Conservation (phyloP, 2,888 invertebrate species). For the Pollenia griseotomentosa region DNA sequence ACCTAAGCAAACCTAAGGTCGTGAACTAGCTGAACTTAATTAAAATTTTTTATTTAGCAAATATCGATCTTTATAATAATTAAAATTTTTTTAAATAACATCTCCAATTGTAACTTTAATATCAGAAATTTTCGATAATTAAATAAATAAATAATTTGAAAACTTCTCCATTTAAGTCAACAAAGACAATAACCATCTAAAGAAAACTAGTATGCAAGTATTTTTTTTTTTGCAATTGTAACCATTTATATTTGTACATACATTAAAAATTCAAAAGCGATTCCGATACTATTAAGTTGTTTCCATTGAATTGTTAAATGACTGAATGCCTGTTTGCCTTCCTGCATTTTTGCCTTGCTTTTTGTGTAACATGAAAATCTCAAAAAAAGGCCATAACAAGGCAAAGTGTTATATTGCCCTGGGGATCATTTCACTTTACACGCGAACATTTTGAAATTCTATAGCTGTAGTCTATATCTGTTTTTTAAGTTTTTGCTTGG, state of each 20-base stretch:
- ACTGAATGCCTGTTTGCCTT: constrained; percentile 36
- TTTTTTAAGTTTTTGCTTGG: constrained; percentile 6
- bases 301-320: constrained; percentile 50
- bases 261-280: constrained; percentile 44
- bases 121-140: background rate
- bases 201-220: background rate
- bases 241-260: background rate
- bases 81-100: too few relatives aligned
- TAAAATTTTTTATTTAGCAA: too few relatives aligned
- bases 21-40: too few relatives aligned
- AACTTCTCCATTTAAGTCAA: constrained; percentile 4
- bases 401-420: constrained; percentile 68
- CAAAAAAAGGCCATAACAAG: constrained; percentile 49
- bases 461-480: constrained; percentile 27
- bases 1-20: too few relatives aligned
- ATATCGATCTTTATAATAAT: too few relatives aligned
- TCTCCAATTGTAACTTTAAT: too few relatives aligned
- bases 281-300: constrained; percentile 61
- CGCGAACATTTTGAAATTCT: constrained; percentile 59
- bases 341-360: constrained; percentile 16
- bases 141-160: constrained; percentile 19
- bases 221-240: background rate
- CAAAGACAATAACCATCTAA: background rate
- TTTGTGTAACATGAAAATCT: constrained; percentile 31
- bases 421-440: constrained; percentile 65